These are phyloP conservation scores for Megaustenia siamemsis DNA, from an alignment of 2,888 invertebrate species.

Conservation along the genomic window DNA sequence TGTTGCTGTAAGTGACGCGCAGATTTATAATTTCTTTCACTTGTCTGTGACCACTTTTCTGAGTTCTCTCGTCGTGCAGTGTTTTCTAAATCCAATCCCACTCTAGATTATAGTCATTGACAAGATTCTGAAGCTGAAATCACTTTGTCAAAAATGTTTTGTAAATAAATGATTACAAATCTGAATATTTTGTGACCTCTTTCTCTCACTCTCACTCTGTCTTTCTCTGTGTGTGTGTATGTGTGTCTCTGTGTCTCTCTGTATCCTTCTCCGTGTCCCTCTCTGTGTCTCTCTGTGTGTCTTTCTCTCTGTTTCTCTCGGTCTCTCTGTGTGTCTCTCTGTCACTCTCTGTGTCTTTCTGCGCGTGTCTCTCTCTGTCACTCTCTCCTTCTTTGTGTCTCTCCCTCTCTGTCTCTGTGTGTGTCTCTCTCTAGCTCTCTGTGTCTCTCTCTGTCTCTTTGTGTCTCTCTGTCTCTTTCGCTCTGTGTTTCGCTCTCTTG, in stretches of 20 bases:
- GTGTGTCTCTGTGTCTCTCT: constrained; percentile 45
- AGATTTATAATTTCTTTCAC: not conserved
- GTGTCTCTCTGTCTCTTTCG: not conserved
- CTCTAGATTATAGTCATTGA: not conserved
- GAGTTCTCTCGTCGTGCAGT: not conserved
- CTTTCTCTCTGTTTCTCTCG: constrained; percentile 18
- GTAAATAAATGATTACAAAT: not conserved
- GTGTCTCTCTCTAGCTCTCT: not conserved
- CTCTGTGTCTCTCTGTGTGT: constrained; percentile 28
- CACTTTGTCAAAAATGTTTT: no score
- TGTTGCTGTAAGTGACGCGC: not conserved
- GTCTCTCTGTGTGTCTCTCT: not conserved
- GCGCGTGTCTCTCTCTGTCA: constrained; percentile 5
- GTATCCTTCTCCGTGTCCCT: constrained; percentile 35
- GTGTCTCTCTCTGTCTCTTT: not conserved
- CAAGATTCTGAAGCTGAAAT: not conserved
- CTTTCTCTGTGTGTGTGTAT: not conserved
- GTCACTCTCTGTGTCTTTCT: constrained; percentile 1
- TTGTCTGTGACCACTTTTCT: not conserved
- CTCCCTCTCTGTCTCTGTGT: not conserved
- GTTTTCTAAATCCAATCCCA: not conserved
- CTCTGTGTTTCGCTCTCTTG: not conserved
- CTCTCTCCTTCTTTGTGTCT: not conserved
- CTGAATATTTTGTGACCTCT: constrained; percentile 5
- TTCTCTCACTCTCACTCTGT: constrained; percentile 9